Evolutionary conservation across 2,888 invertebrate genomes (phyloP).

Genomic region (Subacronicta megacephala): DNA sequence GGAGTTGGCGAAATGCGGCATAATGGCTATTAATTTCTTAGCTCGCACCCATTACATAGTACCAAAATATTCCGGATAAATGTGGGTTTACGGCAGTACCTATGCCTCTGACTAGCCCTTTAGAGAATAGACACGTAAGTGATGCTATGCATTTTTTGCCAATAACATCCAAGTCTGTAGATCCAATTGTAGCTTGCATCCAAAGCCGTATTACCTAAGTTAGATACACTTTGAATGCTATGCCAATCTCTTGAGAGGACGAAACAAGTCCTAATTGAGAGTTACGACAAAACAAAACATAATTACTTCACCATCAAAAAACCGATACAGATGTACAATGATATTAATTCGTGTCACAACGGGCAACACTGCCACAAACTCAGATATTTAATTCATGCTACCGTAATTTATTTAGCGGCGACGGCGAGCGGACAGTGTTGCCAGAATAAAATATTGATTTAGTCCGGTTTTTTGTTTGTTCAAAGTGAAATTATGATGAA

Average conservation of each 20-base stretch:
- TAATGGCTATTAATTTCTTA: too few species aligned
- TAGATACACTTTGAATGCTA: background rate
- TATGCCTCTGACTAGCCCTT: too few species aligned
- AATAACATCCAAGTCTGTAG: too few species aligned
- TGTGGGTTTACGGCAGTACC: too few species aligned
- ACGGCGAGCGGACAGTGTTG: conserved; percentile 44
- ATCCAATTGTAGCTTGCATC: too few species aligned
- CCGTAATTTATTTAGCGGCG: conserved; percentile 63
- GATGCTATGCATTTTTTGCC: too few species aligned
- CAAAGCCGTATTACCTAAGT: background rate
- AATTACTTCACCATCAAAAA: conserved; percentile 32
- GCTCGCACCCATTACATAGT: too few species aligned
- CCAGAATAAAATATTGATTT: conserved; percentile 51
- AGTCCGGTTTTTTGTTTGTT: conserved; percentile 44
- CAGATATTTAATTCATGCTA: conserved; percentile 61
- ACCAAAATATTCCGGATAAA: too few species aligned
- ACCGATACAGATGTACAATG: conserved; percentile 33
- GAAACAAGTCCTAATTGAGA: conserved; percentile 38
- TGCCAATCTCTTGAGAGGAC: conserved; percentile 9
- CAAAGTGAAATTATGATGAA: conserved; percentile 36
- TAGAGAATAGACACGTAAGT: too few species aligned
- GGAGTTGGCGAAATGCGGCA: too few species aligned
- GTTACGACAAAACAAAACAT: conserved; percentile 42
- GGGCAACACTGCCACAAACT: conserved; percentile 46
- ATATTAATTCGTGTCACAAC: conserved; percentile 51